Evolutionary conservation across 2,888 invertebrate genomes (phyloP).

Genomic region (Corbicula japonica): DNA sequence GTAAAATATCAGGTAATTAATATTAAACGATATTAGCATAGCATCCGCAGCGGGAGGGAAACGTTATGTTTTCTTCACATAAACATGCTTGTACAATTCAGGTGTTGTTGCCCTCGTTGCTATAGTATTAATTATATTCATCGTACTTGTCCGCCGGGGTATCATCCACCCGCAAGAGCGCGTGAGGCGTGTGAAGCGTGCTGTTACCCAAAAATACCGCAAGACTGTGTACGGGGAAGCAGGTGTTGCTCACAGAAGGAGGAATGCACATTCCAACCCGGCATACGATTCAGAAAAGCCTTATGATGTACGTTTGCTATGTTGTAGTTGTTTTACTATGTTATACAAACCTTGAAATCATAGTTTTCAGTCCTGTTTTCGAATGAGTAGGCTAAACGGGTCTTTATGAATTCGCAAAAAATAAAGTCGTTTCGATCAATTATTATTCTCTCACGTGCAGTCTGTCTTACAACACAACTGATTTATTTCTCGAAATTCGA

Average conservation of each 20-base stretch:
- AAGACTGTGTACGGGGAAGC: constrained; percentile 15
- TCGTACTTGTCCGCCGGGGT: constrained; percentile 45
- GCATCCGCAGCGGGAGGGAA: no score
- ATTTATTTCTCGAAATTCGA: no score
- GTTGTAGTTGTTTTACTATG: background rate
- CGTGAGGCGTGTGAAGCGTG: constrained; percentile 7
- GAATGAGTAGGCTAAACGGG: background rate
- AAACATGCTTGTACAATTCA: constrained; percentile 18
- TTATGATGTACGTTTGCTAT: background rate
- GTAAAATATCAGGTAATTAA: no score
- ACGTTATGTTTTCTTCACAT: no score
- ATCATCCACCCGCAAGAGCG: constrained; percentile 20
- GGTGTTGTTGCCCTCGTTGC: constrained; percentile 40
- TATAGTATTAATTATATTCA: constrained; percentile 40
- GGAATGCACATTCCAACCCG: background rate
- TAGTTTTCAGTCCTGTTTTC: no score
- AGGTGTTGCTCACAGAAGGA: background rate
- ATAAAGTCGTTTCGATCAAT: background rate
- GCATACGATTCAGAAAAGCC: background rate
- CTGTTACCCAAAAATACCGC: constrained; percentile 4
- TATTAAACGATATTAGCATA: no score
- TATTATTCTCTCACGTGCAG: background rate
- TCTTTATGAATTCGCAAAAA: background rate
- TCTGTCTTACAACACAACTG: no score
- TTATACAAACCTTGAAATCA: background rate